A percentile compares a stretch with the other conserved stretches of the same genome.
Conservation (phyloP, 2,888 invertebrate genomes). For the Merodon equestris region DNA sequence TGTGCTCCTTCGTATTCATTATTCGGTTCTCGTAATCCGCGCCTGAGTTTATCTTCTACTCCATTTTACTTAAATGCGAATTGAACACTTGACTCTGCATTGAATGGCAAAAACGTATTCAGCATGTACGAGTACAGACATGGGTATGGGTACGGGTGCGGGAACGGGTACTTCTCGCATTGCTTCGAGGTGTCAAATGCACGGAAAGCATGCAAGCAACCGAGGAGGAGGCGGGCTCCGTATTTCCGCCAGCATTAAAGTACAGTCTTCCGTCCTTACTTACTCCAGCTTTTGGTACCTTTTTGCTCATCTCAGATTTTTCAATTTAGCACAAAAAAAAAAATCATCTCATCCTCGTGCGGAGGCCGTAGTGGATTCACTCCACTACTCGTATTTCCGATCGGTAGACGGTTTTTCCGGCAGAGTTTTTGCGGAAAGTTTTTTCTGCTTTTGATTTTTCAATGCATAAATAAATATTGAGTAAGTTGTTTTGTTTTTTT, state of each 20-base stretch:
- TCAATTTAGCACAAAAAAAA: slow-evolving; percentile 51
- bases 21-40: slow-evolving; percentile 68
- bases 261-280: slow-evolving; percentile 32
- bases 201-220: slow-evolving; percentile 8
- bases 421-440: slow-evolving; percentile 58
- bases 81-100: slow-evolving; percentile 66
- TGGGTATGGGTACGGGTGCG: background rate
- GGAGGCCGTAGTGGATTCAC: background rate
- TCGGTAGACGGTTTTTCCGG: slow-evolving; percentile 47
- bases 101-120: slow-evolving; percentile 64
- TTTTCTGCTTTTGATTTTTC: slow-evolving; percentile 66
- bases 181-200: too few species aligned
- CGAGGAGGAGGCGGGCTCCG: slow-evolving; percentile 40
- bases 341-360: slow-evolving; percentile 25
- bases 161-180: too few species aligned
- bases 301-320: slow-evolving; percentile 53
- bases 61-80: slow-evolving; percentile 68
- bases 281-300: background rate
- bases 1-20: slow-evolving; percentile 68
- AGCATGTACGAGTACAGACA: slow-evolving; percentile 47
- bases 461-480: slow-evolving; percentile 69
- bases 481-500: slow-evolving; percentile 46
- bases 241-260: slow-evolving; percentile 45
- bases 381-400: slow-evolving; percentile 24
- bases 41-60: slow-evolving; percentile 68